Evolutionary conservation across 2,113 vertebrate species (phyloP).

Genomic region (Leptosomus discolor): DNA sequence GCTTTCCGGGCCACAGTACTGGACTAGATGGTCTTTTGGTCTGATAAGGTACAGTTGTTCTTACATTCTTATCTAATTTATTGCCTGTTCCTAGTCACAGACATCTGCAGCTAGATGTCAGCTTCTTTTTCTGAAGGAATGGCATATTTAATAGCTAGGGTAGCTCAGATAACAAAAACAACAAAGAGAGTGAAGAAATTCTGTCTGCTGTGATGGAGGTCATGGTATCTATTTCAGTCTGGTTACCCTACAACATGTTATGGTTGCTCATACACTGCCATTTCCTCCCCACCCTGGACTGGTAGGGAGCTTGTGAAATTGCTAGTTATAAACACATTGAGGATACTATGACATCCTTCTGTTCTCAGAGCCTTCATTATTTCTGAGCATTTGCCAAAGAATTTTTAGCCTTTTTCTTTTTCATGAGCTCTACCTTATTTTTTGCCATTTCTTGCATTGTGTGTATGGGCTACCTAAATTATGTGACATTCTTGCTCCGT

Average conservation of each 20-base stretch:
- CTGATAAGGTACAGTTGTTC: neutral
- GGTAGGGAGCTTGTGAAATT: neutral
- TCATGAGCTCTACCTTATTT: neutral
- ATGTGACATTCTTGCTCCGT: neutral
- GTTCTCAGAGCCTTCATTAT: neutral
- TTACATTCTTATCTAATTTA: neutral
- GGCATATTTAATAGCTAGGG: neutral
- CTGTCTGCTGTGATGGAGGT: neutral
- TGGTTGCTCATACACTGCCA: neutral
- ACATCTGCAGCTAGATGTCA: neutral
- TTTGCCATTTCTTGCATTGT: neutral
- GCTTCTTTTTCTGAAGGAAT: neutral
- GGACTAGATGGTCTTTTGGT: neutral
- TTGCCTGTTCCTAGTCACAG: neutral
- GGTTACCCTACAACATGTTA: neutral
- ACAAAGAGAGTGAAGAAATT: neutral
- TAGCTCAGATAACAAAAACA: constrained; percentile 9
- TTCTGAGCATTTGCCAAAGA: neutral
- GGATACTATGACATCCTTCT: neutral
- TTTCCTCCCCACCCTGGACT: neutral
- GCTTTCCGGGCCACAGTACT: neutral
- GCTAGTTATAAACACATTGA: neutral
- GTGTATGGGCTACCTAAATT: neutral
- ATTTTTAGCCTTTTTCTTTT: neutral
- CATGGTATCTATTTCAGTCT: neutral